phyloP scores from a whole-genome alignment of 2,888 invertebrate genomes.

The Thysanoteuthis rhombus region DNA sequence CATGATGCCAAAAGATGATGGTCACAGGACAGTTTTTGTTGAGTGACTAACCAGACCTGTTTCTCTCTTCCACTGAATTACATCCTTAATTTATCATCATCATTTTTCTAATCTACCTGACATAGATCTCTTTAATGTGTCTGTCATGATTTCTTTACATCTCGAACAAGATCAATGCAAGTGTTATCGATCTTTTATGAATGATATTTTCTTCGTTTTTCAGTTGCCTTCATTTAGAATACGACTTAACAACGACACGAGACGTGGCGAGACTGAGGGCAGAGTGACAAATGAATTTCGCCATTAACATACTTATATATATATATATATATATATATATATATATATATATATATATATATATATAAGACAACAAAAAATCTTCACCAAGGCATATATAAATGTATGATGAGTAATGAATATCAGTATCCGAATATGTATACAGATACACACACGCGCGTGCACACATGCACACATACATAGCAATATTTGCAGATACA shows the following conservation, averaged over 20 bases:
- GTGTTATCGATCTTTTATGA: background rate
- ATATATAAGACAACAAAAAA: too few species aligned
- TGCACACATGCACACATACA: too few species aligned
- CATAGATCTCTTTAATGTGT: background rate
- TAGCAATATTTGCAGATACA: too few species aligned
- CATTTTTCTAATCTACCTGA: background rate
- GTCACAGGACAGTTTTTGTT: too few species aligned
- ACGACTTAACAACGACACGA: background rate
- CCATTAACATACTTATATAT: background rate
- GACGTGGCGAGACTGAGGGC: background rate
- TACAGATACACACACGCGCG: too few species aligned
- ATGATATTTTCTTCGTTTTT: background rate
- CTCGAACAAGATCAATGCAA: background rate
- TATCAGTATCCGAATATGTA: too few species aligned
- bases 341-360: too few species aligned
- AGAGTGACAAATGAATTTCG: background rate
- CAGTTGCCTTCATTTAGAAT: background rate
- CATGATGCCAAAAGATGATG: too few species aligned
- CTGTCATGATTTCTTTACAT: background rate
- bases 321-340: background rate
- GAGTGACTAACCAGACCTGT: too few species aligned
- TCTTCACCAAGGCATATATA: too few species aligned
- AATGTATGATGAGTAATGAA: too few species aligned
- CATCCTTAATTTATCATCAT: background rate
- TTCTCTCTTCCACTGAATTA: too few species aligned